These are phyloP conservation scores for Pseudoatta argentina DNA, from an alignment of 1,140 invertebrate species.

Conservation along the genomic window DNA sequence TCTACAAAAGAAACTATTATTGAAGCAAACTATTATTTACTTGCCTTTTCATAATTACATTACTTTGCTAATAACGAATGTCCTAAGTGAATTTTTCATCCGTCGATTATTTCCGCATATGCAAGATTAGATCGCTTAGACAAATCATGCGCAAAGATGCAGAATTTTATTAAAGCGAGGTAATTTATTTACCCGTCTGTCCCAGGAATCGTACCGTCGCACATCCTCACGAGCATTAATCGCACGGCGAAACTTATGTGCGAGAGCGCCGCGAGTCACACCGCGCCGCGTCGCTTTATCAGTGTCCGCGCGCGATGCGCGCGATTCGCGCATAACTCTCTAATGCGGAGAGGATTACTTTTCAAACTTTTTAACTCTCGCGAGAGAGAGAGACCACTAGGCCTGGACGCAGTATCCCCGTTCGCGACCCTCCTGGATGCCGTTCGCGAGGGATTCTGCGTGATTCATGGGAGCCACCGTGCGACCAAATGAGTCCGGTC, in stretches of 20 bases:
- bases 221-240: constrained; percentile 54
- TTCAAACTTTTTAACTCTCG: constrained; percentile 78
- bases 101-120: background rate
- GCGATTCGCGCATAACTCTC: constrained; percentile 77
- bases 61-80: background rate
- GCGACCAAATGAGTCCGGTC: constrained; percentile 65
- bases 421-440: constrained; percentile 43
- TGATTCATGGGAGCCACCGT: constrained; percentile 70
- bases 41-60: background rate
- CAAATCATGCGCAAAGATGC: background rate
- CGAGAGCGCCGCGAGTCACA: constrained; percentile 66
- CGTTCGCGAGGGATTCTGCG: constrained; percentile 48
- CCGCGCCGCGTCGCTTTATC: constrained; percentile 74
- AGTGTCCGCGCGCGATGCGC: constrained; percentile 69
- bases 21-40: background rate
- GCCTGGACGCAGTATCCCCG: constrained; percentile 28
- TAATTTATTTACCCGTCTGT: constrained; percentile 54
- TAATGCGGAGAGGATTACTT: constrained; percentile 73
- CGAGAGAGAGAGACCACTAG: constrained; percentile 34
- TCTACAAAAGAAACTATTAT: background rate
- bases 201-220: constrained; percentile 44
- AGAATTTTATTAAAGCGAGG: constrained; percentile 28
- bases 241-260: constrained; percentile 49
- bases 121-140: background rate
- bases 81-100: background rate